These are phyloP conservation scores for Neopelma chrysocephalum DNA, from an alignment of 2,797 vertebrate species.

Conservation along the genomic window DNA sequence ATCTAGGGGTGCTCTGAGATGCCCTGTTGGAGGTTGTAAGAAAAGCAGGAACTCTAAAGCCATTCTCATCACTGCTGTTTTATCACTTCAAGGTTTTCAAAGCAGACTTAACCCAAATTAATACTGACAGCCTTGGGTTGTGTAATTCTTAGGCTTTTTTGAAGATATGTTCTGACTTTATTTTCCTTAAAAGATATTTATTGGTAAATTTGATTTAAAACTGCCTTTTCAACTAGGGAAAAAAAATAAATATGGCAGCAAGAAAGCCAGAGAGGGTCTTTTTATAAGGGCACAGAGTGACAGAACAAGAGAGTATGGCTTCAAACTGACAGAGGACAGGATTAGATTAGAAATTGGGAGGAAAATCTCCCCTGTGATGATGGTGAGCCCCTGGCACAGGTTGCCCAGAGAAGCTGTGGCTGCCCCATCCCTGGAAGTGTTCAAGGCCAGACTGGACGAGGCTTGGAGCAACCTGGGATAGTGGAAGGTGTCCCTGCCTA, in stretches of 20 bases:
- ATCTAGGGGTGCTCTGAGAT: background rate
- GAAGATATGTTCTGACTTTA: background rate
- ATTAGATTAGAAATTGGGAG: background rate
- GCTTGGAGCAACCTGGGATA: too few species aligned
- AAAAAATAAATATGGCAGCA: background rate
- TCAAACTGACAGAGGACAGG: background rate
- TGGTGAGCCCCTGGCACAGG: background rate
- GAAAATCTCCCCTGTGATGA: background rate
- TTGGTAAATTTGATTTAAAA: background rate
- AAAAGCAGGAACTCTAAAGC: background rate
- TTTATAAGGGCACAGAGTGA: background rate
- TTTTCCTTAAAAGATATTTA: background rate
- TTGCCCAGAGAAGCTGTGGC: background rate
- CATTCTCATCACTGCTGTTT: background rate
- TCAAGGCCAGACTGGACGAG: background rate
- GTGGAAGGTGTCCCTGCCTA: background rate
- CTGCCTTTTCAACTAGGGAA: background rate
- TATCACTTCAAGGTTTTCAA: background rate
- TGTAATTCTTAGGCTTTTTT: background rate
- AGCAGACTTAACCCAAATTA: background rate
- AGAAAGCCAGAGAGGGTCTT: background rate
- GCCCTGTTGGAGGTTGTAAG: background rate
- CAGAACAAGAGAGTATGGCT: too few species aligned
- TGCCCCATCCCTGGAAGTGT: background rate
- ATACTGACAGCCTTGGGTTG: background rate